Conservation (phyloP, 2,797 vertebrate species). For the Synaphobranchus kaupii region DNA sequence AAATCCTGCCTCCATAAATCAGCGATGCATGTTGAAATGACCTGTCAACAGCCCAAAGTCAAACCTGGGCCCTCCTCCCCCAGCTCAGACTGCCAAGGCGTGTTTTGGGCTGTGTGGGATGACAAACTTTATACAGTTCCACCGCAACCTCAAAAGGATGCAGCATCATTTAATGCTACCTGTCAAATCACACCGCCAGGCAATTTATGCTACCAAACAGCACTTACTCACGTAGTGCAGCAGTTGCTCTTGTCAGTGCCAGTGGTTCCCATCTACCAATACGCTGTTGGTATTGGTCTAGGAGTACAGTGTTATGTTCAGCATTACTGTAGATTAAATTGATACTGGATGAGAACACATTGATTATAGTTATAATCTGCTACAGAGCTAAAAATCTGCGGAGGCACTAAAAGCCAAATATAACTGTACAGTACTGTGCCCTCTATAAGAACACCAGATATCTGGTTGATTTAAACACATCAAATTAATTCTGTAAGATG, state of each 20-base stretch:
- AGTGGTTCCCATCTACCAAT: not conserved
- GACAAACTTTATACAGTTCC: not conserved
- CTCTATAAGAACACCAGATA: not conserved
- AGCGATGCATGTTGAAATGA: conserved; percentile 57
- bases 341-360: not conserved
- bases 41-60: conserved; percentile 53
- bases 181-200: not conserved
- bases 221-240: not conserved
- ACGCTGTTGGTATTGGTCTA: not conserved
- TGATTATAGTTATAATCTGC: not conserved
- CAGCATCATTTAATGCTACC: not conserved
- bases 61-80: not conserved
- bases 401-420: not conserved
- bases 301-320: not conserved
- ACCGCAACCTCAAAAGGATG: not conserved
- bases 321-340: not conserved
- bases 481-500: not conserved
- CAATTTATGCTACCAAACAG: not conserved
- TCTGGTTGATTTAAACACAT: not conserved
- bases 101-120: not conserved
- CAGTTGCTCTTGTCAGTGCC: not conserved
- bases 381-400: not conserved
- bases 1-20: conserved; percentile 59
- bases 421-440: not conserved
- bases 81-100: not conserved